Evolutionary conservation across 2,888 invertebrate genomes (phyloP).

Genomic region (Melanargia galathea): DNA sequence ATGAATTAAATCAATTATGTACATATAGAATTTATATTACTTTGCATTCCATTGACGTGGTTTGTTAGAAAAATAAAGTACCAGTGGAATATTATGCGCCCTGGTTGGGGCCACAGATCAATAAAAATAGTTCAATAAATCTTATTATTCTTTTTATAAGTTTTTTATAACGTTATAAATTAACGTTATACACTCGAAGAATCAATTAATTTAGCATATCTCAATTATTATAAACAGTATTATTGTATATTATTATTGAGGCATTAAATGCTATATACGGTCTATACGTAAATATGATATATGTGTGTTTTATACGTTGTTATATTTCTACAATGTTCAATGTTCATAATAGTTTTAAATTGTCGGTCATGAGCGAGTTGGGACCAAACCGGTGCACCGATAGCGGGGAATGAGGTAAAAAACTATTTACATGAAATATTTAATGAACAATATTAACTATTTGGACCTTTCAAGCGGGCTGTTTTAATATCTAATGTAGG

Average conservation of each 20-base stretch:
- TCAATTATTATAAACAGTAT: conserved; percentile 59
- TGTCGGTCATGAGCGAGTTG: conserved; percentile 48
- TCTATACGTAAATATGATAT: conserved; percentile 66
- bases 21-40: conserved; percentile 14
- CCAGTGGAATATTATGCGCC: conserved; percentile 25
- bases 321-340: conserved; percentile 47
- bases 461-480: conserved; percentile 50
- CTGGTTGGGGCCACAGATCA: conserved; percentile 28
- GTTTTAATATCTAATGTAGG: conserved; percentile 64
- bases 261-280: conserved; percentile 73
- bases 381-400: conserved; percentile 81
- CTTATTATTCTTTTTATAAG: conserved; percentile 16
- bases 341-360: conserved; percentile 45
- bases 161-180: conserved; percentile 22
- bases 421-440: conserved; percentile 38
- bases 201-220: conserved; percentile 78
- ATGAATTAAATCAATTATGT: conserved; percentile 17
- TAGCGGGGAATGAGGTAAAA: conserved; percentile 58
- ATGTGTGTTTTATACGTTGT: conserved; percentile 54
- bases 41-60: conserved; percentile 10
- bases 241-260: conserved; percentile 47
- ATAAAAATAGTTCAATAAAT: conserved; percentile 30
- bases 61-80: conserved; percentile 7
- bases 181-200: conserved; percentile 41
- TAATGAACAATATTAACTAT: conserved; percentile 46